Base-by-base conservation (phyloP, 2,888 invertebrate genomes). In the Mamestra brassicae region DNA sequence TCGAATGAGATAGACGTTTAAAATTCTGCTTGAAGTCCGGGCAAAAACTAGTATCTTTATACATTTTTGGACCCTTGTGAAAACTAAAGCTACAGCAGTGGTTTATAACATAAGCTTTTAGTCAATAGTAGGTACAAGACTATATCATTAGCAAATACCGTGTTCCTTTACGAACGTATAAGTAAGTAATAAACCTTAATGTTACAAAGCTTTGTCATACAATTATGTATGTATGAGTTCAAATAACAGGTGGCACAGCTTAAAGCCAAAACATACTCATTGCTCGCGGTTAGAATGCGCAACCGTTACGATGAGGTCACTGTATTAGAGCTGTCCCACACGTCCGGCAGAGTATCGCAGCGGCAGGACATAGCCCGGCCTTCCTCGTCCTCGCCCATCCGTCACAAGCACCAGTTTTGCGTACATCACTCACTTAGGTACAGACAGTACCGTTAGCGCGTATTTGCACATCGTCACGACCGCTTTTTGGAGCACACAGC, bases 401-500 rank as follows among this genome's bases (percentile, higher is more conserved):
- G 89, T 85, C 82, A 71, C 76, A 54, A 72, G 78, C 83, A 69
- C 75, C 62, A 74, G 78, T 74, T 65, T 75, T 50, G 60, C 68
- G 55, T 62, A 61, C 89, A 89, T 89, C 87, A 88, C 84, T 84
- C 86, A 85, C 85, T 81, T 85, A 60, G 34, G 71, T 73, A 82
- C 78, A 74, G 79, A 90, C 90, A 94, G 94, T n/a, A 62, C 62
- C 62, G 62, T 62, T 62, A 62, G 45, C 15, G 74, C 77, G 83
- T 92, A 93, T 94, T 94, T 93, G 92, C 92, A 89, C 90, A 89
- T 90, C 76, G 91, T 91, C 90, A 89, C 90, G 82, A 65, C 69
- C 78, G 68, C 68, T 76, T 82, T 85, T 81, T 38, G 74, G 70
- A 68, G 52, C 68, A 81, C 67, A 80, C 55, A 71, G 45, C 58